A percentile compares a stretch with the other conserved stretches of the same genome.
Evolutionary conservation across 2,113 vertebrate genomes (phyloP).

Genomic region (Catharus bicknelli): DNA sequence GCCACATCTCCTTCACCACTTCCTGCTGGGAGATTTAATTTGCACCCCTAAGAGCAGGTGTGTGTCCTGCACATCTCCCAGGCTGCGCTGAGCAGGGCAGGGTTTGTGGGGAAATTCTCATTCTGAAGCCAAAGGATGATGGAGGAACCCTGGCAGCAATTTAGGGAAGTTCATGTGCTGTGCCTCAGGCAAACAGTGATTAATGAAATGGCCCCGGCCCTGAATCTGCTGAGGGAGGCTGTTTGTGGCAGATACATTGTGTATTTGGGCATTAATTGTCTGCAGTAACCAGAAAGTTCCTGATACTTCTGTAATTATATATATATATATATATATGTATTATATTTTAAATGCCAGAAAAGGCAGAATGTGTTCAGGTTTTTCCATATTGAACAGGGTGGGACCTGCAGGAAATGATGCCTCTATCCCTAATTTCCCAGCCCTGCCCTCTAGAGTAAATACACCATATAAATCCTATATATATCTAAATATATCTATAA

Average conservation of each 20-base stretch:
- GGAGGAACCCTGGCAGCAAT: slow-evolving; percentile 27
- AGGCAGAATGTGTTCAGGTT: not conserved
- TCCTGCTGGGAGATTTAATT: not conserved
- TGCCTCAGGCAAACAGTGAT: slow-evolving; percentile 48
- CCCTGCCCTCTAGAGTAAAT: not conserved
- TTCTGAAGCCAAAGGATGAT: not conserved
- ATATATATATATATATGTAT: not conserved
- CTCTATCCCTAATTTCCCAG: not conserved
- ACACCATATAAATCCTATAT: not conserved
- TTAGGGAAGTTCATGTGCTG: not conserved
- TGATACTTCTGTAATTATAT: not conserved
- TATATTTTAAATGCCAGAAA: not conserved
- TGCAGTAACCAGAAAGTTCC: not conserved
- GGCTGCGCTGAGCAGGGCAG: not conserved
- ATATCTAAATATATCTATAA: not conserved
- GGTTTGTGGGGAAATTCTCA: not conserved
- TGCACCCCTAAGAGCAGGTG: not conserved
- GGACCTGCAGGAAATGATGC: not conserved
- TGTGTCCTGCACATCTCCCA: not conserved
- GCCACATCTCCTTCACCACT: not conserved
- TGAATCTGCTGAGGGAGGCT: slow-evolving; percentile 32
- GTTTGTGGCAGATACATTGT: not conserved
- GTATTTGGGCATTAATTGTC: not conserved
- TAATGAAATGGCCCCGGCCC: not conserved
- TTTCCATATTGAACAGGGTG: not conserved